Conservation (phyloP, 2,797 vertebrate species). For the Sebastes taczanowskii region DNA sequence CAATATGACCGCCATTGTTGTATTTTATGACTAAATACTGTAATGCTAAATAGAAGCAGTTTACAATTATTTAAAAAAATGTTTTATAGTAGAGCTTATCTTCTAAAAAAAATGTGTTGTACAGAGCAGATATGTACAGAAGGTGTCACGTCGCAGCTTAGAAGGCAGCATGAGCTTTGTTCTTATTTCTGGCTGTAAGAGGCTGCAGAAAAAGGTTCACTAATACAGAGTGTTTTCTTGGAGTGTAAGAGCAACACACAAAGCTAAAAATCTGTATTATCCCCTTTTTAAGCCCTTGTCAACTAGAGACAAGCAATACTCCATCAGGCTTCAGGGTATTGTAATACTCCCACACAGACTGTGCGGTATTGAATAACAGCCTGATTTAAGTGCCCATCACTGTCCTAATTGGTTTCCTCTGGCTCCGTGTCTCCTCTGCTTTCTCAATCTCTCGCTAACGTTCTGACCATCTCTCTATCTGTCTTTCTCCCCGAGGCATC, state of each 20-base stretch:
- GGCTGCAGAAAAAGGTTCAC: constrained; percentile 28
- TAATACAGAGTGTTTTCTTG: constrained; percentile 41
- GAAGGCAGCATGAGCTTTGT: constrained; percentile 18
- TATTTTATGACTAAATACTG: constrained; percentile 13
- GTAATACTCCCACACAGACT: constrained; percentile 63
- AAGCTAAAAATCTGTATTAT: constrained; percentile 60
- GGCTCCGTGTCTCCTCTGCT: constrained; percentile 58
- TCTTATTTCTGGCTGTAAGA: constrained; percentile 32
- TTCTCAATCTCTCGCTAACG: constrained; percentile 43
- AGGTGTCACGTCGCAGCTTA: constrained; percentile 27
- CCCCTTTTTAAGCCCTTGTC: constrained; percentile 63
- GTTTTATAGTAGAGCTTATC: constrained; percentile 25
- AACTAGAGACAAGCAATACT: constrained; percentile 63
- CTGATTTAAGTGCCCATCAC: constrained; percentile 75
- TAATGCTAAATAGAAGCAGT: constrained; percentile 11
- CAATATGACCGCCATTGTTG: not conserved
- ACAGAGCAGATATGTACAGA: not conserved
- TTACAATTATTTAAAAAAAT: constrained; percentile 11
- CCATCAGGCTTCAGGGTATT: constrained; percentile 64
- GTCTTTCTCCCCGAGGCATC: constrained; percentile 25
- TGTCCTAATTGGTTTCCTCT: constrained; percentile 75
- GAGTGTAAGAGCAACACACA: constrained; percentile 43
- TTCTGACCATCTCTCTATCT: constrained; percentile 42
- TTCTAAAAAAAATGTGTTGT: constrained; percentile 7
- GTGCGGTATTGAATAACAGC: constrained; percentile 65